A percentile compares a stretch with the other conserved stretches of the same genome.
Conservation (phyloP, 2,888 invertebrate species). For the Hydroisotoma schaefferi region DNA sequence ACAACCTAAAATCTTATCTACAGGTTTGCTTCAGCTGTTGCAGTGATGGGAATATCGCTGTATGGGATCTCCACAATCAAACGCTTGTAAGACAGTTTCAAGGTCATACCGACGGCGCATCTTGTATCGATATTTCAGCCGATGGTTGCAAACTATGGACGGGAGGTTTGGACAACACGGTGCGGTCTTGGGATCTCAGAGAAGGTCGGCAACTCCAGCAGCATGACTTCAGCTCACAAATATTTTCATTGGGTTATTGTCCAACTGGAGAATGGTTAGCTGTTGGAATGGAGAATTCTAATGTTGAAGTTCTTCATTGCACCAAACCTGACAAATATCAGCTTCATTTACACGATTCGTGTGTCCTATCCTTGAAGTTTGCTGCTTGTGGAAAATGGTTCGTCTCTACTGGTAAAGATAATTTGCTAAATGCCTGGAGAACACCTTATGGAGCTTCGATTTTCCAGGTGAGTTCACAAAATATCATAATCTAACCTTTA, state of each 20-base stretch:
- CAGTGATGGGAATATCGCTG: conserved; percentile 93
- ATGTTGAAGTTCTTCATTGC: conserved; percentile 86
- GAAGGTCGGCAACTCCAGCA: conserved; percentile 89
- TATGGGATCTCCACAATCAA: conserved; percentile 94
- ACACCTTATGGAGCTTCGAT: conserved; percentile 81
- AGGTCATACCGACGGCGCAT: conserved; percentile 93
- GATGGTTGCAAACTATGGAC: conserved; percentile 93
- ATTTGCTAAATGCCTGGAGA: conserved; percentile 74
- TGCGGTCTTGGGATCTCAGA: conserved; percentile 52
- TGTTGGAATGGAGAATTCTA: conserved; percentile 94
- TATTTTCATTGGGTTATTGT: conserved; percentile 92
- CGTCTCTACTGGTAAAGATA: conserved; percentile 71
- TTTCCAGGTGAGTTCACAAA: conserved; percentile 69
- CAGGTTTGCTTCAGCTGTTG: conserved; percentile 94
- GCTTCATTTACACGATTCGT: conserved; percentile 90
- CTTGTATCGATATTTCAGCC: conserved; percentile 90
- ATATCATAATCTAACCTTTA: no score
- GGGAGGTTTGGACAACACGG: conserved; percentile 90
- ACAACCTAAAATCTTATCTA: no score
- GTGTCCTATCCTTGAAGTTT: conserved; percentile 89
- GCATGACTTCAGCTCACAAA: conserved; percentile 78
- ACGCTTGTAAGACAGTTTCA: conserved; percentile 82
- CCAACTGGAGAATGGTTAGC: conserved; percentile 94
- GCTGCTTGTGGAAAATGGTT: conserved; percentile 95
- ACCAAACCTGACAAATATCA: conserved; percentile 92